Percentiles rank a stretch among this genome's conserved stretches.
Conservation (phyloP, 2,888 invertebrate species). For the Halictus quadricinctus region DNA sequence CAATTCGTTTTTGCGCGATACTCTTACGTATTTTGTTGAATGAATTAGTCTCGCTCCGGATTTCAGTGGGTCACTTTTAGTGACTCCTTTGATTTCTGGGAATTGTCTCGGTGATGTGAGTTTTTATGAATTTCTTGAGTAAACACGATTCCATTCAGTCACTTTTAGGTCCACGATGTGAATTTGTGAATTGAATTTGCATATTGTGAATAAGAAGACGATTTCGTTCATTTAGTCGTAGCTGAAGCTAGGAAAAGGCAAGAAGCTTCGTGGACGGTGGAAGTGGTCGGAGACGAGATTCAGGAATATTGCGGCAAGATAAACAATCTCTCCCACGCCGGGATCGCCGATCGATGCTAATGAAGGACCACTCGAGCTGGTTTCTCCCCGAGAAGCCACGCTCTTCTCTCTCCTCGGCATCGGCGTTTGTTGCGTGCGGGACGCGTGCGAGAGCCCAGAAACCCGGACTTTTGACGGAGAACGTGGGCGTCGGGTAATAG, state of each 20-base stretch:
- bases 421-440: slow-evolving; percentile 24
- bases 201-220: no score
- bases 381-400: slow-evolving; percentile 33
- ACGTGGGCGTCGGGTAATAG: slow-evolving; percentile 42
- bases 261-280: not conserved
- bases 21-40: not conserved
- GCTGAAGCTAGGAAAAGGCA: not conserved
- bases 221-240: not conserved
- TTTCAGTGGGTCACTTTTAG: not conserved
- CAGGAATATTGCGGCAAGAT: slow-evolving; percentile 68
- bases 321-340: slow-evolving; percentile 76
- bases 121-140: no score
- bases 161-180: no score
- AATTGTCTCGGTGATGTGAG: no score
- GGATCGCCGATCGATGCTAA: slow-evolving; percentile 75
- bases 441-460: slow-evolving; percentile 27
- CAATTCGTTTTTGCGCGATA: not conserved
- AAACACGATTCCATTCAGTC: no score
- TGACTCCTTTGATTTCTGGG: no score
- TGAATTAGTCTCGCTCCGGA: not conserved
- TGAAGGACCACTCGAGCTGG: slow-evolving; percentile 70
- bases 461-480: slow-evolving; percentile 31
- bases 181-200: no score
- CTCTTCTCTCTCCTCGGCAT: slow-evolving; percentile 25
- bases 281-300: slow-evolving; percentile 41